Base-by-base conservation (phyloP, 2,888 invertebrate species). In the Himalopsyche kuldschensis region DNA sequence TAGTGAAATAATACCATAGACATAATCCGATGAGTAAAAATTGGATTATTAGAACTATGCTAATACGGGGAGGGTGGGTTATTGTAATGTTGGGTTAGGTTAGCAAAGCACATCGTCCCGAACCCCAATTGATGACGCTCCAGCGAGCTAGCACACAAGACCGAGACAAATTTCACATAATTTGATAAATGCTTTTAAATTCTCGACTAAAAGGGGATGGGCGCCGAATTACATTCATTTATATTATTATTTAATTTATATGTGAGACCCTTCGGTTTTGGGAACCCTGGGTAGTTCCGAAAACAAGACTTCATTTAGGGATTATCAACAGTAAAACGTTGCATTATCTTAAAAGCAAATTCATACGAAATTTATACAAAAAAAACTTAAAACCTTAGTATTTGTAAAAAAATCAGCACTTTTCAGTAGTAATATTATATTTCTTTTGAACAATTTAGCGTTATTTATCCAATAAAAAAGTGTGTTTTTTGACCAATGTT, bases 181-280 rank as follows among this genome's bases (percentile, higher is more conserved):
- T 84, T 85, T 85, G 82, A 85, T 84, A 83, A 84, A 85, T 85
- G 80, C 82, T 32, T 41, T 35, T 41, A 24, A 32, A 35, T 41
- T 78, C 24, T 41, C 41, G 17, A 35, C 78, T 24, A 31, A n/a
- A 46, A 46, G 78, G 41, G 31, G 78, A 32, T 24, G 30, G 47
- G 20, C 24, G 10, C 46, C n/a, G 24, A 78, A 69, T 55, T 55
- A 55, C 55, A 55, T 55, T 55, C 48, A 48, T 32, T 48, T 79
- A 79, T 82, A 55, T 79, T 79, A 82, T 82, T 82, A 82, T 78
- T 46, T 75, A 47, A 79, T 82, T 82, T 55, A 55, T 55, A 55
- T 55, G 20, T 55, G 55, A 75, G 17, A 79, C 78, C n/a, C 78
- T 79, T 75, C 78, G 35, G 41, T 30, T 69, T 63, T 30, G 55